Base-by-base conservation (phyloP, 2,113 vertebrate species). In the Perognathus longimembris region DNA sequence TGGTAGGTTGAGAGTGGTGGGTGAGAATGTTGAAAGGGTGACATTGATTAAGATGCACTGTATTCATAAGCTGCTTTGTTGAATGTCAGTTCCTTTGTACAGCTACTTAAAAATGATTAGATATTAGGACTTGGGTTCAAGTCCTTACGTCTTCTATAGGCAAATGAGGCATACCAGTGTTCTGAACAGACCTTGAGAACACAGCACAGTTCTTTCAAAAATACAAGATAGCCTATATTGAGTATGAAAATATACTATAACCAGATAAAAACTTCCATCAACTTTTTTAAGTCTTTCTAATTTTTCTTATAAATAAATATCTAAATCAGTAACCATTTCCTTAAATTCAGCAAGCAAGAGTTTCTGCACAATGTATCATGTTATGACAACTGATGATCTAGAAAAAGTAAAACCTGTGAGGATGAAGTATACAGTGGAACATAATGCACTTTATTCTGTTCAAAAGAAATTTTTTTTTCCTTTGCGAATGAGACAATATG, bases 401-500 rank as follows among this genome's bases (percentile, higher is more conserved):
- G 95, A 97, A 95, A 82, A 97, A 95, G 80, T 42, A 90, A 97
- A 96, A 96, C 80, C 64, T 94, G 78, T 95, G 96, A 97, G 95
- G 95, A 96, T 86, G 40, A 97, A 97, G 96, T 92, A 96, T 84
- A 93, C 92, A 81, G 95, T 97, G 97, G 97, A 96, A 88, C 78
- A 69, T 92, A 97, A 96, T 94, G 87, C 81, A 96, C 93, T 97
- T 97, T 95, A 90, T 96, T 98, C 95, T 96, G 93, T 96, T 98
- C 96, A 98, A 97, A 97, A 93, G 88, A 85, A 97, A 97, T 91
- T 97, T 98, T 96, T 96, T 98, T 97, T 97, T 97, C 88, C 94
- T 96, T 97, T 96, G 96, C 97, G 98, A 98, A 98, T 98, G 98
- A 98, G 98, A 98, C 97, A 97, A 98, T 98, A 98, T 98, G 98